These are phyloP conservation scores for Pipistrellus pipistrellus DNA, from an alignment of 2,797 vertebrate genomes.

Conservation along the genomic window DNA sequence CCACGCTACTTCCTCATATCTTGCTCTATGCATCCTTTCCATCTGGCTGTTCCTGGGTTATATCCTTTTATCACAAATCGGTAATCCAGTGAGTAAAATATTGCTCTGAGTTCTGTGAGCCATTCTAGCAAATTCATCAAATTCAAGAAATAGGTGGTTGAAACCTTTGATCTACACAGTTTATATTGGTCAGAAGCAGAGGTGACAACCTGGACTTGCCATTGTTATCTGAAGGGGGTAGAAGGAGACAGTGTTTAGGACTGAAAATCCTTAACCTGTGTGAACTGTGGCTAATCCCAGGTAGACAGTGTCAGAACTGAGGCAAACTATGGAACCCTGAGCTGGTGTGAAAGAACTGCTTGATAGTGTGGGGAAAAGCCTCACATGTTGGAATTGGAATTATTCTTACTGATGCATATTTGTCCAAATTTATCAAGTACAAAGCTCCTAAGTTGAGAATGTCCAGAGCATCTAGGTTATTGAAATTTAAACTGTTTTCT, in stretches of 20 bases:
- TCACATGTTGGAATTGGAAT: not conserved
- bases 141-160: not conserved
- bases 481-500: constrained; percentile 3
- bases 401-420: not conserved
- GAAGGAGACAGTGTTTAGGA: not conserved
- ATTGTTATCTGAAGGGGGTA: not conserved
- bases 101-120: not conserved
- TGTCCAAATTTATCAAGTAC: not conserved
- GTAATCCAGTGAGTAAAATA: not conserved
- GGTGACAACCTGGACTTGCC: not conserved
- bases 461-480: not conserved
- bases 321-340: not conserved
- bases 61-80: not conserved
- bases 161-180: not conserved
- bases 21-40: not conserved
- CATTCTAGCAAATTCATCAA: not conserved
- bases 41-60: not conserved
- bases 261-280: not conserved
- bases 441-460: not conserved
- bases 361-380: not conserved
- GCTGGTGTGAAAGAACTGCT: not conserved
- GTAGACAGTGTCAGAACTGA: not conserved
- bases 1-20: not conserved
- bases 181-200: not conserved
- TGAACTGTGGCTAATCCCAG: not conserved